Base-by-base conservation (phyloP, 2,888 invertebrate genomes). In the Leucania comma region DNA sequence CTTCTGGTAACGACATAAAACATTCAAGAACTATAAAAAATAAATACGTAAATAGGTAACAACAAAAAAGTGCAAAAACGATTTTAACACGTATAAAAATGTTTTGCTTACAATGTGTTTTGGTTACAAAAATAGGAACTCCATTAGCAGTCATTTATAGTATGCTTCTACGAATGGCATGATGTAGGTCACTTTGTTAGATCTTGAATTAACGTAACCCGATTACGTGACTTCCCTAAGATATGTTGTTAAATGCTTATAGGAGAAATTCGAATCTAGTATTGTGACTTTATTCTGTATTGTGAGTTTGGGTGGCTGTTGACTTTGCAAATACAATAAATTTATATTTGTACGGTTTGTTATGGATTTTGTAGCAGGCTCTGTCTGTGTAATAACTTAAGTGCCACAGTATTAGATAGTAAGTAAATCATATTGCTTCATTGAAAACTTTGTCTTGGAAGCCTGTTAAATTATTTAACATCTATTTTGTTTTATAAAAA, bases 121-220 rank as follows among this genome's bases (percentile, higher is more conserved):
- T 53, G 32, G n/a, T 53, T 71, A 54, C 68, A 29, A 32, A 72
- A 82, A 80, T 74, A 70, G 51, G 70, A 81, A 60, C 51, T 75
- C 68, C 72, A 81, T 81, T 82, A 81, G 69, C 60, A 82, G 74
- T 83, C 78, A 78, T 78, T 82, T 80, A 77, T 65, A 71, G 78
- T 80, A 58, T 59, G 69, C 62, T 83, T 81, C 73, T 75, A 51
- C 59, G 62, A 81, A 82, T 60, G 57, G 78, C 57, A 35, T 6
- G 51, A 83, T 68, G 64, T 81, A 58, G 81, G 81, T 68, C 67
- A 59, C 54, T 73, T 64, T 71, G 75, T 72, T 68, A 53, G 24
- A 82, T 82, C 72, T 80, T 72, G 48, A 60, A 67, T 68, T 67
- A 68, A 76, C 78, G 71, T 77, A 73, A 82, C 75, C 82, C 66